Conservation (phyloP, 2,888 invertebrate genomes). For the Desoria tigrina region DNA sequence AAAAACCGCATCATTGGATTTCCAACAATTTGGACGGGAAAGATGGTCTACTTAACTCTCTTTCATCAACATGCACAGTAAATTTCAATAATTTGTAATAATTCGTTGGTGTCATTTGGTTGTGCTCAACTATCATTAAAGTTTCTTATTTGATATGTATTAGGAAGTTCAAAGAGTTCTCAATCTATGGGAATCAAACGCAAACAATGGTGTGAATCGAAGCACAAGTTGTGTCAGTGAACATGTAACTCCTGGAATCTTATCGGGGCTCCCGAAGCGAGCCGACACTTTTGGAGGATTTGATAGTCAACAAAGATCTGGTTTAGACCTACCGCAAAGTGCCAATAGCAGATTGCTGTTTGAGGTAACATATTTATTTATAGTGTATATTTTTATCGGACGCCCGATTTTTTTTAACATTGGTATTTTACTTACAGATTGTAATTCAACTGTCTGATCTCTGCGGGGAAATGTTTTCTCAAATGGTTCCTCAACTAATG, state of each 20-base stretch:
- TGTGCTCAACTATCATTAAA: slow-evolving; percentile 1
- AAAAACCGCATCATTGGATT: slow-evolving; percentile 51
- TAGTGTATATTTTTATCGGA: too few species aligned
- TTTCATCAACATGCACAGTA: slow-evolving; percentile 48
- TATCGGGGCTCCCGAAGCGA: slow-evolving; percentile 82
- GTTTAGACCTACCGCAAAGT: slow-evolving; percentile 33
- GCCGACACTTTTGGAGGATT: slow-evolving; percentile 97
- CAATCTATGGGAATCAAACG: slow-evolving; percentile 41
- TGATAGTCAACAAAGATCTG: slow-evolving; percentile 61
- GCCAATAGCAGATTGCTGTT: slow-evolving; percentile 39
- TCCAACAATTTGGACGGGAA: slow-evolving; percentile 48
- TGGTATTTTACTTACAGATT: slow-evolving; percentile 33
- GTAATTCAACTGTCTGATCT: slow-evolving; percentile 51
- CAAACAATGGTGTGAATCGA: slow-evolving; percentile 57
- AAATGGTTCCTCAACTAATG: slow-evolving; percentile 51
- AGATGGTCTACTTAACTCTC: slow-evolving; percentile 46
- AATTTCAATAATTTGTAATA: not conserved
- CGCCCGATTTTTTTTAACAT: too few species aligned
- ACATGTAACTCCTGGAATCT: slow-evolving; percentile 75
- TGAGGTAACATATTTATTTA: slow-evolving; percentile 31
- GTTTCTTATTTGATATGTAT: not conserved
- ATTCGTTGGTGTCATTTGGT: not conserved
- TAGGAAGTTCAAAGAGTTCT: slow-evolving; percentile 52
- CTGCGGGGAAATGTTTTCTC: slow-evolving; percentile 52
- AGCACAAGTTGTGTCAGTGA: slow-evolving; percentile 94